Base-by-base conservation (phyloP, 2,113 vertebrate genomes). In the Cheilinus undulatus region DNA sequence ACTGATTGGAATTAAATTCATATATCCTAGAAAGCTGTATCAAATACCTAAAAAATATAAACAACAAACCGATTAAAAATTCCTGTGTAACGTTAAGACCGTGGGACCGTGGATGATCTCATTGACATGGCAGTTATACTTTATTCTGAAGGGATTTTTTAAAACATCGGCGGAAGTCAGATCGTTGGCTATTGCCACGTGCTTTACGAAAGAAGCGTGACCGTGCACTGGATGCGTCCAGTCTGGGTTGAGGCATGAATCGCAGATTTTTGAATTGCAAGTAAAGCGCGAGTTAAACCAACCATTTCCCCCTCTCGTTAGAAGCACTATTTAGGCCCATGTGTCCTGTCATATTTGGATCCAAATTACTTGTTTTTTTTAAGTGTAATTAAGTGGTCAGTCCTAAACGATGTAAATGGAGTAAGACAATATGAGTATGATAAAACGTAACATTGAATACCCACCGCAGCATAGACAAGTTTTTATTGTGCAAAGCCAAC, bases 171-270 rank as follows among this genome's bases (percentile, higher is more conserved):
- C 11, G 43, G 19, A 1, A n/a, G 12, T 7, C 32, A 5, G 1
- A 12, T 67, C 11, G 8, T 22, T 2, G 4, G 20, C 1, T 11
- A 28, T 49, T 14, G 1, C 11, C 14, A 19, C 30, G 6, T 15
- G 26, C 54, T 80, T 83, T 11, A 62, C 11, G 2, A 10, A 24
- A 1, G 8, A 64, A 58, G 38, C 56, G 54, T 85, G 77, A 72
- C 62, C 67, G 72, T 74, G 78, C 34, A 13, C 50, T 12, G 26
- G 45, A 30, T 68, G n/a, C 20, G 19, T 82, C 84, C 19, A 66
- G 68, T 76, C 73, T 81, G 51, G 78, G 80, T 83, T 73, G 63
- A 14, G 42, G 76, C 58, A 67, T 76, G 46, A 89, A 19, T 76
- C 56, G 54, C 69, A 74, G 1, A 23, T 53, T 67, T 71, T 48